Evolutionary conservation across 2,113 vertebrate genomes (phyloP), one percentile per base, ranked within the genome.

Genomic region (Notarius lentiginosus): DNA sequence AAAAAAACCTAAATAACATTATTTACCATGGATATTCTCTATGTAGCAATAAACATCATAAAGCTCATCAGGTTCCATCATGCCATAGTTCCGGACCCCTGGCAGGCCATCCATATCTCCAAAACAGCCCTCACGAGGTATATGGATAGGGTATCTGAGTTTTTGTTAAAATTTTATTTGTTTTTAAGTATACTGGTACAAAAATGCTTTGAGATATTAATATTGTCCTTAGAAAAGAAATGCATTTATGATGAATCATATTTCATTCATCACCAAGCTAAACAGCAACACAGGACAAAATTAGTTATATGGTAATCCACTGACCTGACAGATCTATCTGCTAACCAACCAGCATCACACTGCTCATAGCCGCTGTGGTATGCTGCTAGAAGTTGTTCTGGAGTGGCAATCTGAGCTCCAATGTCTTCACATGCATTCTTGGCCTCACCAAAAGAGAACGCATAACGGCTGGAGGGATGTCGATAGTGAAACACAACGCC

Each of bases 401-500:
- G 97, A 30, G 96, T 94, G 89, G 98, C 98, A 0, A 99, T 98
- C 53, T 91, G 91, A 49, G 97, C 97, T 0, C 96, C 97, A 0
- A 97, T 96, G 6, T 95, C 94, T 87, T 92, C 76, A 10, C 98
- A 99, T 1, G 97, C 97, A 0, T 95, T 93, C 88, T 85, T 94
- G 0, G 97, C 98, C 72, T 87, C 92, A 0, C 92, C 18, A 20
- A 99, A 99, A 87, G 96, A 96, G 88, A 98, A 99, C 53, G 96
- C 96, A 0, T 99, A 97, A 0, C 97, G 96, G 41, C 93, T 94
- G 63, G 95, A 96, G 30, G 97, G 96, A 73, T 97, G 96, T 0
- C 97, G 96, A 89, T 99, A 98, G 86, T 97, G 97, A 86, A 99
- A 99, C 68, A 99, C 97, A 56, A 99, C 97, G 5, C 98, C 98